Conservation (phyloP, 2,113 vertebrate species). For the Tringa solitaria region DNA sequence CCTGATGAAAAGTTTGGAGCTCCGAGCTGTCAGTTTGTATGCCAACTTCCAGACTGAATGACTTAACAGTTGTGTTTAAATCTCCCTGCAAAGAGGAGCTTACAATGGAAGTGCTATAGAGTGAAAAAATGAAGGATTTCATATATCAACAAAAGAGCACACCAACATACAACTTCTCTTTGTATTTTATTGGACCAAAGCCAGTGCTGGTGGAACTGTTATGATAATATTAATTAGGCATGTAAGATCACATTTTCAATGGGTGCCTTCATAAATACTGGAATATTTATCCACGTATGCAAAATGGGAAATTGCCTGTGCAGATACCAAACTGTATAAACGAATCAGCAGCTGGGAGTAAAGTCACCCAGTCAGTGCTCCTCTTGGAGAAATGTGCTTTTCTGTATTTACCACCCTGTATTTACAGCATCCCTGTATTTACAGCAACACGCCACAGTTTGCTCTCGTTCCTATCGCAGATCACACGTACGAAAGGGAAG, state of each 20-base stretch:
- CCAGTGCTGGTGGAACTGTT: conserved; percentile 7
- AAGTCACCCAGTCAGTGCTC: background rate
- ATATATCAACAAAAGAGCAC: conserved; percentile 37
- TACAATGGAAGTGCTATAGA: conserved; percentile 35
- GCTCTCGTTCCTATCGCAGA: background rate
- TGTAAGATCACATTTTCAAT: conserved; percentile 57
- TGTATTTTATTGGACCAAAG: conserved; percentile 36
- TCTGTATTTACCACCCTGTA: background rate
- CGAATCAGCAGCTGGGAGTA: background rate
- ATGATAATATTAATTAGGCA: conserved; percentile 54
- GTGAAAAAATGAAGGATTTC: conserved; percentile 41
- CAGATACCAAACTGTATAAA: background rate
- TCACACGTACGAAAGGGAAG: rapidly evolving
- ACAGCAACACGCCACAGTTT: background rate
- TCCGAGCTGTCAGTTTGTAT: conserved; percentile 23
- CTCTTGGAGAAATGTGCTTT: background rate
- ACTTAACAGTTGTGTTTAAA: conserved; percentile 34
- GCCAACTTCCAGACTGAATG: conserved; percentile 25
- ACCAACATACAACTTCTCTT: conserved; percentile 48
- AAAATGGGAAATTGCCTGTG: conserved; percentile 15
- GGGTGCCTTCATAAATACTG: conserved; percentile 5
- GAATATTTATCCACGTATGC: background rate
- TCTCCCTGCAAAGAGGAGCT: background rate
- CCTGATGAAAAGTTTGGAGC: conserved; percentile 31
- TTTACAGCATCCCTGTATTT: no score